Evolutionary conservation across 1,140 invertebrate genomes (phyloP).

Genomic region (Melipona quadrifasciata): DNA sequence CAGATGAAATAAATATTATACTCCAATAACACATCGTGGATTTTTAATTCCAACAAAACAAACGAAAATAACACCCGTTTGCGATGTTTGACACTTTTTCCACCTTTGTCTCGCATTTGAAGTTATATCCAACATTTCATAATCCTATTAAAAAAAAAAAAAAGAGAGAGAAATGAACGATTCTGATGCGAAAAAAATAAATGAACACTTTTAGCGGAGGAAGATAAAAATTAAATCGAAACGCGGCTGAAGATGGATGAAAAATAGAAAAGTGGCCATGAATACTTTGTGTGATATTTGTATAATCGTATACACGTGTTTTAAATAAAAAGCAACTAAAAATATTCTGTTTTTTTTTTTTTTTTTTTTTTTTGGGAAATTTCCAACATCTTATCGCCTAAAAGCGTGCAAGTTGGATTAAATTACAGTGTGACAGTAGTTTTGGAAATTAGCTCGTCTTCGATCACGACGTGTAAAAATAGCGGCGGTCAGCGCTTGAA

Average conservation of each 20-base stretch:
- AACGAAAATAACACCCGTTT: not conserved
- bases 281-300: constrained; percentile 6
- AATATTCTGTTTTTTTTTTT: not conserved
- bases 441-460: constrained; percentile 33
- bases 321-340: not conserved
- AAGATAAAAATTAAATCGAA: constrained; percentile 23
- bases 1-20: not conserved
- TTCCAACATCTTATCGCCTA: constrained; percentile 3
- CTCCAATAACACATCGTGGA: no score
- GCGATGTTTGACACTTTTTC: not conserved
- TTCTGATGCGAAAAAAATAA: not conserved
- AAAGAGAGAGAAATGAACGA: not conserved
- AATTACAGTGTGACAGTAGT: constrained; percentile 18
- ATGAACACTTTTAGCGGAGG: constrained; percentile 18
- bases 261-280: not conserved
- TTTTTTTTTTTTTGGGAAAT: not conserved
- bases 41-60: no score
- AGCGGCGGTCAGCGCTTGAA: constrained; percentile 50
- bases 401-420: not conserved
- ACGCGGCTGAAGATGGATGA: constrained; percentile 25
- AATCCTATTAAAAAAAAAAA: not conserved
- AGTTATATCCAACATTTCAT: constrained; percentile 13
- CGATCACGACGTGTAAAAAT: constrained; percentile 60
- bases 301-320: not conserved
- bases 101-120: not conserved